Percentiles rank a stretch among this genome's conserved stretches.
Evolutionary conservation across 1,140 invertebrate genomes (phyloP).

Genomic region (Nasonia longicornis): DNA sequence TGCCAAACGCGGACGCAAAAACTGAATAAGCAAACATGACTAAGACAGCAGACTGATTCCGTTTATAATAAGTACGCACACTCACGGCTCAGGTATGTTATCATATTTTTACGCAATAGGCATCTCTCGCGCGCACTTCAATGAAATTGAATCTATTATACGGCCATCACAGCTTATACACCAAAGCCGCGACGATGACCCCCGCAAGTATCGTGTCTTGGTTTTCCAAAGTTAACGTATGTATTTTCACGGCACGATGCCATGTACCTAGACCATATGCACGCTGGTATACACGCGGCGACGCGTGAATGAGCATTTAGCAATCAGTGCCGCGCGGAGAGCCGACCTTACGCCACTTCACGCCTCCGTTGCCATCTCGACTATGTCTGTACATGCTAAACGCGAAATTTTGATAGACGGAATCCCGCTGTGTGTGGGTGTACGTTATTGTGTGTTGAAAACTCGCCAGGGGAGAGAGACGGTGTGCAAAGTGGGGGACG

Average conservation of each 20-base stretch:
- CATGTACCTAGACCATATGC: neutral
- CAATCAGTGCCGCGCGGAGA: slow-evolving; percentile 24
- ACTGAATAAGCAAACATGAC: neutral
- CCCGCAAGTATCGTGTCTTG: too few relatives aligned
- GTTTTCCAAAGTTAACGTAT: neutral
- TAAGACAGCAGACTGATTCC: neutral
- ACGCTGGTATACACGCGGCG: neutral
- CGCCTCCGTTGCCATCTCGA: slow-evolving; percentile 2
- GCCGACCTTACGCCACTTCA: slow-evolving; percentile 39
- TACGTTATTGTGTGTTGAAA: too few relatives aligned
- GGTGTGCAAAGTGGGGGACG: too few relatives aligned
- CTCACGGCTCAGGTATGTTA: neutral
- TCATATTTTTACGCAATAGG: neutral
- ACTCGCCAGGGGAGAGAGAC: too few relatives aligned
- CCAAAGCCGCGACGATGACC: too few relatives aligned
- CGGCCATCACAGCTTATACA: too few relatives aligned
- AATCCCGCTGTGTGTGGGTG: too few relatives aligned
- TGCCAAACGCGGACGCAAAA: neutral
- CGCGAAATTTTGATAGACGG: neutral
- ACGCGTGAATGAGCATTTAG: slow-evolving; percentile 39
- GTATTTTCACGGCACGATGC: neutral
- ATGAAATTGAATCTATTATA: neutral
- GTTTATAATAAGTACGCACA: neutral
- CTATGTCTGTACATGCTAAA: neutral
- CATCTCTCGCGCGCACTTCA: neutral